A percentile compares a stretch with the other conserved stretches of the same genome.
These are phyloP conservation scores for Plecotus auritus DNA, from an alignment of 2,113 vertebrate genomes.

Conservation along the genomic window DNA sequence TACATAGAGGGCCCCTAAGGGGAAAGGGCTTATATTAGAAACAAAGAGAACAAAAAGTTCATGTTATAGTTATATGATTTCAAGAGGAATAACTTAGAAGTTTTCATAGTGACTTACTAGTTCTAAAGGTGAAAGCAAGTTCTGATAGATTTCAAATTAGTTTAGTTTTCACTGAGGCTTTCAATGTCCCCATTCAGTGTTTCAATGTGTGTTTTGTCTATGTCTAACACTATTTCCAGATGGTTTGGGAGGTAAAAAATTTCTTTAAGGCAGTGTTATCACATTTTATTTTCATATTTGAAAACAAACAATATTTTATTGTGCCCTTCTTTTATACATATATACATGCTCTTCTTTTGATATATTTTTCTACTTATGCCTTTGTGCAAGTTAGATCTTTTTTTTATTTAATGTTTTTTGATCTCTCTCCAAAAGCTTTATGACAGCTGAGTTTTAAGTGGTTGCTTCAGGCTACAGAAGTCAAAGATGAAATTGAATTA, in stretches of 20 bases:
- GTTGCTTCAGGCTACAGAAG: constrained; percentile 69
- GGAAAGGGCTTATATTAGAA: not conserved
- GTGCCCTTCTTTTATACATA: not conserved
- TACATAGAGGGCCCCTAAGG: not conserved
- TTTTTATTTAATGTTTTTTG: constrained; percentile 40
- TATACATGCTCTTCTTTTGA: not conserved
- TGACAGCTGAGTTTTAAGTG: constrained; percentile 62
- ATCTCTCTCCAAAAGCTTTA: constrained; percentile 63
- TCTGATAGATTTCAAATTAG: constrained; percentile 32
- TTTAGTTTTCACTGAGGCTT: constrained; percentile 13
- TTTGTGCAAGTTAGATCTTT: constrained; percentile 33
- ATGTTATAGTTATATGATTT: not conserved
- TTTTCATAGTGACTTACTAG: constrained; percentile 20
- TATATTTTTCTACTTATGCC: constrained; percentile 17
- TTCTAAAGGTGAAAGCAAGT: constrained; percentile 38
- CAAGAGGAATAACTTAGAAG: not conserved
- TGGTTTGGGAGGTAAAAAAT: not conserved
- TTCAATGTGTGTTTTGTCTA: constrained; percentile 8
- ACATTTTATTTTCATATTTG: constrained; percentile 38
- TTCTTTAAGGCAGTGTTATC: constrained; percentile 25
- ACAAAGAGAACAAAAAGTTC: not conserved
- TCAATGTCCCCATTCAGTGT: not conserved
- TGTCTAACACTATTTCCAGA: constrained; percentile 37
- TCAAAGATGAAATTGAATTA: constrained; percentile 70
- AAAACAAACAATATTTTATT: constrained; percentile 13